phyloP scores from a whole-genome alignment of 1,140 invertebrate species.

The Trachelipus rathkii region DNA sequence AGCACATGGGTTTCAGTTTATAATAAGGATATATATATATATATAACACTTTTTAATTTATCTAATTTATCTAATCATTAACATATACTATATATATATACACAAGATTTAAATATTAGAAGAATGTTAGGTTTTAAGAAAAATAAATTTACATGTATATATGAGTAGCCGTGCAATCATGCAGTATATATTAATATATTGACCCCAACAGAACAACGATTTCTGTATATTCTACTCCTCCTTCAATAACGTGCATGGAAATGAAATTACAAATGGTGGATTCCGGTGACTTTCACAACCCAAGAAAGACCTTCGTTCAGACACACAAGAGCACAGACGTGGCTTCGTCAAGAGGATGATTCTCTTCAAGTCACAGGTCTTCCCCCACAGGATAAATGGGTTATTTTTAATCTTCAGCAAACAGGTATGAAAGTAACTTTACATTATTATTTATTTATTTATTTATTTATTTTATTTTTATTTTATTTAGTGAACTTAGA shows the following conservation, averaged over 20 bases:
- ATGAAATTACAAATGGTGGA: constrained; percentile 37
- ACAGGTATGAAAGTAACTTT: constrained; percentile 23
- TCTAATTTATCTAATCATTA: too few relatives aligned
- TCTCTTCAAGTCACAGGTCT: constrained; percentile 19
- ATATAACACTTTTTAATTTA: too few relatives aligned
- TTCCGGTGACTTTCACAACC: constrained; percentile 33
- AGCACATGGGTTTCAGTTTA: too few relatives aligned
- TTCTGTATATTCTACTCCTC: constrained; percentile 30
- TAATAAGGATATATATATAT: too few relatives aligned
- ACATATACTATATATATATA: too few relatives aligned
- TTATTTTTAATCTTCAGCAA: constrained; percentile 25
- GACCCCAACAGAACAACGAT: constrained; percentile 31
- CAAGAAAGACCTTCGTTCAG: constrained; percentile 24
- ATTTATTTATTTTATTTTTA: too few relatives aligned
- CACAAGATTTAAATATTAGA: too few relatives aligned
- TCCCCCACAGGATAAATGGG: constrained; percentile 26
- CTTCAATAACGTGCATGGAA: constrained; percentile 20
- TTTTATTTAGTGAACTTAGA: too few relatives aligned
- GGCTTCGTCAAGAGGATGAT: constrained; percentile 31
- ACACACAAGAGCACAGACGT: constrained; percentile 16
- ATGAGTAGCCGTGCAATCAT: too few relatives aligned
- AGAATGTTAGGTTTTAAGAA: too few relatives aligned
- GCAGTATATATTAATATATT: neutral
- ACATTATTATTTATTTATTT: too few relatives aligned
- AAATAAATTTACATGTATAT: neutral